These are phyloP conservation scores for Potamilus streckersoni DNA, from an alignment of 1,140 invertebrate genomes.

Conservation along the genomic window DNA sequence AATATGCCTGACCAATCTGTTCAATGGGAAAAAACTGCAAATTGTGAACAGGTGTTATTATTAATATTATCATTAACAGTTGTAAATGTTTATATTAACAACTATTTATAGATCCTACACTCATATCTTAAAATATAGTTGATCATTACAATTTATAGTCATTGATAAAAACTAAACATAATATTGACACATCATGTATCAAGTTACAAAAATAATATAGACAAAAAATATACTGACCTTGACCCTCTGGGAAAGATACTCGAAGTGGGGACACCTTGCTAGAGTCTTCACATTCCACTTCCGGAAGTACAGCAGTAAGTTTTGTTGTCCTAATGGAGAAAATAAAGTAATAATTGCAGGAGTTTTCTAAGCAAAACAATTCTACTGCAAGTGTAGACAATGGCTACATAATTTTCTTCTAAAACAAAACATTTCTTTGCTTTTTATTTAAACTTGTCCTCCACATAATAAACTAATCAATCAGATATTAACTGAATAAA, in stretches of 20 bases:
- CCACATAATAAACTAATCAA: not conserved
- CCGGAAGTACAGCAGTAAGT: conserved; percentile 45
- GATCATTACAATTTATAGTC: too few species aligned
- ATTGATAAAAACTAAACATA: too few species aligned
- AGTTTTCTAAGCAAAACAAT: not conserved
- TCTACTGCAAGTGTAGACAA: not conserved
- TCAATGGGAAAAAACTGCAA: too few species aligned
- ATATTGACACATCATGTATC: too few species aligned
- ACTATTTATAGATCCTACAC: too few species aligned
- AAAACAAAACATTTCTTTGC: not conserved
- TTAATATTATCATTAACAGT: too few species aligned
- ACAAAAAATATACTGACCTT: conserved; percentile 41
- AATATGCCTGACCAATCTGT: too few species aligned
- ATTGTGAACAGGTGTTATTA: too few species aligned
- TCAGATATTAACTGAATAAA: not conserved
- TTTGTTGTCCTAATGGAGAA: conserved; percentile 35
- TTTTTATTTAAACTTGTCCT: not conserved
- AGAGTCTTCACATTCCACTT: conserved; percentile 64
- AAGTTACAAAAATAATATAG: too few species aligned
- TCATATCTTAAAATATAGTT: too few species aligned
- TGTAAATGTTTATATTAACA: too few species aligned
- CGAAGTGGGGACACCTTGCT: conserved; percentile 55
- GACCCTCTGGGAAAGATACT: conserved; percentile 53
- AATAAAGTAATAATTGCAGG: not conserved
- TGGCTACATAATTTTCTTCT: not conserved